These are phyloP conservation scores for Drosophila melanica DNA, from an alignment of 1,140 invertebrate genomes.

Conservation along the genomic window DNA sequence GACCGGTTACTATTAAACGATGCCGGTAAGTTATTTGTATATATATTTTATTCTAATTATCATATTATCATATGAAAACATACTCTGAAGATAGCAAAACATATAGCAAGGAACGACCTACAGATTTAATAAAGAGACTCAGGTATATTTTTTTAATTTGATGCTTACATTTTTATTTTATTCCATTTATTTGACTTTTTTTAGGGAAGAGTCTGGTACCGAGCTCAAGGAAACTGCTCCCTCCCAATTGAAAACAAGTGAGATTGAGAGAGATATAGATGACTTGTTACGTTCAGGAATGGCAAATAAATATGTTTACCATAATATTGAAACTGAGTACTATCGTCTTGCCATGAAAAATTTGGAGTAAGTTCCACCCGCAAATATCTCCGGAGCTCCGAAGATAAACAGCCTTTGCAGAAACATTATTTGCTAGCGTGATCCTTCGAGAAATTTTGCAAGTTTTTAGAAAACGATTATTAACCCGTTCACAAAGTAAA, in stretches of 20 bases:
- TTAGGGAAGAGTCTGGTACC: slow-evolving; percentile 75
- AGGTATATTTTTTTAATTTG: slow-evolving; percentile 38
- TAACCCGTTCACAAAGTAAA: no score
- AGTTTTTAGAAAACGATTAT: no score
- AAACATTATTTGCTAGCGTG: no score
- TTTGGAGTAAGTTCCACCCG: slow-evolving; percentile 62
- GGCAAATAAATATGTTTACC: slow-evolving; percentile 61
- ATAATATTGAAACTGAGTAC: slow-evolving; percentile 84
- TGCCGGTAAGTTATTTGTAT: slow-evolving; percentile 14
- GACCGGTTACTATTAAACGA: slow-evolving; percentile 19
- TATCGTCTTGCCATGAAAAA: slow-evolving; percentile 86
- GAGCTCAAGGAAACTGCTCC: neutral
- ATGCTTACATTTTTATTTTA: neutral
- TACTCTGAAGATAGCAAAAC: slow-evolving; percentile 24
- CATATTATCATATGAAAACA: neutral
- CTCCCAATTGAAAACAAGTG: slow-evolving; percentile 4
- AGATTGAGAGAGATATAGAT: slow-evolving; percentile 54
- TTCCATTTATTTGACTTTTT: slow-evolving; percentile 62
- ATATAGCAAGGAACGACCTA: slow-evolving; percentile 31
- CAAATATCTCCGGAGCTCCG: neutral
- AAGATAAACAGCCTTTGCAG: neutral
- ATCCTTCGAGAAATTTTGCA: no score
- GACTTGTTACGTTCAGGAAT: slow-evolving; percentile 72
- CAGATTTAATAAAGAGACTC: slow-evolving; percentile 37
- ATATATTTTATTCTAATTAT: neutral